phyloP scores from a whole-genome alignment of 1,140 invertebrate species.

The Papilio xuthus region DNA sequence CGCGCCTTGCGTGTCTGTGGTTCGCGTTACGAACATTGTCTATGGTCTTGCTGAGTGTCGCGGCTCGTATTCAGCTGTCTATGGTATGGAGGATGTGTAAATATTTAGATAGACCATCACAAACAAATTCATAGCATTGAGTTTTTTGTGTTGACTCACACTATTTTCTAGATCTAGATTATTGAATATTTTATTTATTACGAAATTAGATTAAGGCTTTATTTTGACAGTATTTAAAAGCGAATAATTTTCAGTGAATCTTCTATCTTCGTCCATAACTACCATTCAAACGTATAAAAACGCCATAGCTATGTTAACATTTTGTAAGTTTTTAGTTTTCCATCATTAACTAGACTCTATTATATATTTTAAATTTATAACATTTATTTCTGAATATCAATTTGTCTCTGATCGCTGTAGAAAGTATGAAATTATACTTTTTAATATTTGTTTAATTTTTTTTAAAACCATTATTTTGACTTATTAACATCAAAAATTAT shows the following conservation, averaged over 20 bases:
- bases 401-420: neutral
- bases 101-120: constrained; percentile 16
- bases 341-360: no score
- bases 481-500: neutral
- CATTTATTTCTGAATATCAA: neutral
- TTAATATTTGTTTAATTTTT: neutral
- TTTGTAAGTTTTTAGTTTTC: neutral
- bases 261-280: constrained; percentile 3
- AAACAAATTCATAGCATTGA: constrained; percentile 7
- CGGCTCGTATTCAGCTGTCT: neutral
- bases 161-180: constrained; percentile 11
- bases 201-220: constrained; percentile 17
- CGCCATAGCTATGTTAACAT: neutral
- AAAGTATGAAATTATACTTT: no score
- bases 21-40: neutral
- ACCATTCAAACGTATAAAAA: neutral
- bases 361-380: no score
- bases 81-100: neutral
- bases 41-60: neutral
- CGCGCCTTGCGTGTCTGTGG: neutral
- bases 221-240: constrained; percentile 11
- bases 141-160: neutral
- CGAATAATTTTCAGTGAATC: neutral
- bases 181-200: constrained; percentile 18
- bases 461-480: neutral